Percentiles rank a stretch among this genome's conserved stretches.
These are phyloP conservation scores for Drymodes brunneopygia DNA, from an alignment of 2,113 vertebrate genomes.

Conservation along the genomic window DNA sequence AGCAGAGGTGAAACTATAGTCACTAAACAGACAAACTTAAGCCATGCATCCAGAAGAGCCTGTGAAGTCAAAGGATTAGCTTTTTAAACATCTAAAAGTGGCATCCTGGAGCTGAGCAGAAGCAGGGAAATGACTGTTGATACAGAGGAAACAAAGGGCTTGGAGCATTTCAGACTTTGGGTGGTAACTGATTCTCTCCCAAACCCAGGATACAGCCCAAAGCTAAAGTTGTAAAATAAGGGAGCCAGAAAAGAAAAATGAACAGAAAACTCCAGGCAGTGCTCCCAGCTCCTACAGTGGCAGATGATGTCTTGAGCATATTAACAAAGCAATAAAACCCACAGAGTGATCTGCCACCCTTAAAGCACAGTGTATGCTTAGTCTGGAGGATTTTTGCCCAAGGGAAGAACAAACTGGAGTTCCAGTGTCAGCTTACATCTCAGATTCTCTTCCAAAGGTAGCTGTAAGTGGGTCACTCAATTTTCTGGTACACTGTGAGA, in stretches of 20 bases:
- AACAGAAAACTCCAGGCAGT: not conserved
- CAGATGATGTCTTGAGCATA: not conserved
- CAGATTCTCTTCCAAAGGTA: not conserved
- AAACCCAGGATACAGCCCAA: not conserved
- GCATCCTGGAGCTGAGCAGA: not conserved
- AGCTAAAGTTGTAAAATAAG: not conserved
- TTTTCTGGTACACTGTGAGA: not conserved
- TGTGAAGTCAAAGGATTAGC: not conserved
- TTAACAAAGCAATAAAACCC: conserved; percentile 9
- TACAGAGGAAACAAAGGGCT: not conserved
- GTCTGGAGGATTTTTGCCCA: not conserved
- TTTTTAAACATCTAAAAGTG: not conserved
- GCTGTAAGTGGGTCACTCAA: not conserved
- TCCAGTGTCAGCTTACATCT: not conserved
- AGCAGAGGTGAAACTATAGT: not conserved
- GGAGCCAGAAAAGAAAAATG: not conserved
- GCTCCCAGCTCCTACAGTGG: not conserved
- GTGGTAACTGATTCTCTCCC: not conserved
- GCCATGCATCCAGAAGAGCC: not conserved
- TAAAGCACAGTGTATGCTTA: not conserved
- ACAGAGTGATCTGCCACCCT: not conserved
- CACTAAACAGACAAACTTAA: not conserved
- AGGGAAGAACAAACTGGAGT: not conserved
- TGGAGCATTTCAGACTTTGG: not conserved
- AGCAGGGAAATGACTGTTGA: not conserved